phyloP scores from a whole-genome alignment of 2,888 invertebrate species.

The Tetranychus truncatus region DNA sequence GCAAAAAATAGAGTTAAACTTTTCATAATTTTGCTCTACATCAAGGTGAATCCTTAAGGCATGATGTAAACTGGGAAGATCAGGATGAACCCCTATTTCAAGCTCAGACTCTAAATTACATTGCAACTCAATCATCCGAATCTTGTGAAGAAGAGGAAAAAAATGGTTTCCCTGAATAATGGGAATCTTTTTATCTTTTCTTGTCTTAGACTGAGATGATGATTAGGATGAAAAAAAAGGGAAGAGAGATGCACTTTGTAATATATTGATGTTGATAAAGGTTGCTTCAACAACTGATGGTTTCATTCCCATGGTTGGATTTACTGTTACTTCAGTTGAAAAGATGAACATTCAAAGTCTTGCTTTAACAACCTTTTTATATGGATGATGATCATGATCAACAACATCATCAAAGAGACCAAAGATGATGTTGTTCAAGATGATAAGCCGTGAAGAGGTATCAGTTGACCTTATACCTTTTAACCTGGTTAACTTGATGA shows the following conservation, averaged over 20 bases:
- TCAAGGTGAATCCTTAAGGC: not conserved
- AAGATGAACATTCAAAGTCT: slow-evolving; percentile 1
- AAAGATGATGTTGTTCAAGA: not conserved
- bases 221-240: no score
- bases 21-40: no score
- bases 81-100: not conserved
- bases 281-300: not conserved
- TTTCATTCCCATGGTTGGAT: not conserved
- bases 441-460: not conserved
- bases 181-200: not conserved
- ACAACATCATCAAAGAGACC: not conserved
- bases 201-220: not conserved
- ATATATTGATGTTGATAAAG: not conserved
- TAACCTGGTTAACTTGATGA: not conserved
- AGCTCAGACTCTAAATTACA: not conserved
- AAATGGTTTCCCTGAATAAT: not conserved
- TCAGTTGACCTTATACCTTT: slow-evolving; percentile 1
- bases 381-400: not conserved
- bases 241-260: not conserved
- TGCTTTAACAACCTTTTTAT: not conserved
- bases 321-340: not conserved
- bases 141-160: not conserved
- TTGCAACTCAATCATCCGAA: not conserved
- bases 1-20: no score
- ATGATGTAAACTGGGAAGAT: not conserved